A percentile compares a stretch with the other conserved stretches of the same genome.
phyloP scores from a whole-genome alignment of 2,113 vertebrate species.

The Phrynosoma blainvillii region DNA sequence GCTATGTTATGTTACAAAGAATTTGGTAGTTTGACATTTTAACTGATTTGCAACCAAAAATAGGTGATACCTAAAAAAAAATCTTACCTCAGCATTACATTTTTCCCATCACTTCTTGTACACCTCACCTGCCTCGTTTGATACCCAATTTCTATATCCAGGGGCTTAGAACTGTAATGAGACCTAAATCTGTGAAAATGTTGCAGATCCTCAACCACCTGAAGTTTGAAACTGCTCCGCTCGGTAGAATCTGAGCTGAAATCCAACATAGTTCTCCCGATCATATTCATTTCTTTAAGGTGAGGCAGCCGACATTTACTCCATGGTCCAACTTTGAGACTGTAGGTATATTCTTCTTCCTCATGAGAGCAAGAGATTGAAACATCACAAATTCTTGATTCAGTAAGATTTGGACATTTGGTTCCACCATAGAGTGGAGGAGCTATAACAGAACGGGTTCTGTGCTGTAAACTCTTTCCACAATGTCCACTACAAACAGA shows the following conservation, averaged over 20 bases:
- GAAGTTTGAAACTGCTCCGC: slow-evolving; percentile 68
- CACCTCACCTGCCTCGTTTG: slow-evolving; percentile 90
- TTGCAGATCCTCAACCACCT: slow-evolving; percentile 43
- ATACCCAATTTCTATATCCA: slow-evolving; percentile 87
- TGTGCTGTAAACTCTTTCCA: slow-evolving; percentile 79
- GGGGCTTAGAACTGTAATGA: slow-evolving; percentile 60
- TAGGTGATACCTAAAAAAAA: neutral
- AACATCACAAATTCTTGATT: slow-evolving; percentile 80
- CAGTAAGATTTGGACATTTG: slow-evolving; percentile 87
- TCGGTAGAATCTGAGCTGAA: slow-evolving; percentile 78
- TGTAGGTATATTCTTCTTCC: slow-evolving; percentile 84
- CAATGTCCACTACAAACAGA: slow-evolving; percentile 85
- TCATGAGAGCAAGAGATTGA: slow-evolving; percentile 76
- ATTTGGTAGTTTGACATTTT: neutral
- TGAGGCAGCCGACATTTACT: slow-evolving; percentile 83
- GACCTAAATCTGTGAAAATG: slow-evolving; percentile 51
- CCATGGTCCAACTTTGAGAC: slow-evolving; percentile 90
- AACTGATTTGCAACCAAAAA: accelerated
- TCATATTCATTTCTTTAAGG: slow-evolving; percentile 75
- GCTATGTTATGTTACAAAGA: neutral
- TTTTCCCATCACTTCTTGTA: slow-evolving; percentile 86
- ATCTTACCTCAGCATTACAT: slow-evolving; percentile 86
- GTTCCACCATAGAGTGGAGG: slow-evolving; percentile 90
- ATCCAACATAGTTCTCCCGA: slow-evolving; percentile 78
- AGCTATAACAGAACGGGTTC: slow-evolving; percentile 82